Conservation (phyloP, 2,888 invertebrate species). For the Carabus problematicus region DNA sequence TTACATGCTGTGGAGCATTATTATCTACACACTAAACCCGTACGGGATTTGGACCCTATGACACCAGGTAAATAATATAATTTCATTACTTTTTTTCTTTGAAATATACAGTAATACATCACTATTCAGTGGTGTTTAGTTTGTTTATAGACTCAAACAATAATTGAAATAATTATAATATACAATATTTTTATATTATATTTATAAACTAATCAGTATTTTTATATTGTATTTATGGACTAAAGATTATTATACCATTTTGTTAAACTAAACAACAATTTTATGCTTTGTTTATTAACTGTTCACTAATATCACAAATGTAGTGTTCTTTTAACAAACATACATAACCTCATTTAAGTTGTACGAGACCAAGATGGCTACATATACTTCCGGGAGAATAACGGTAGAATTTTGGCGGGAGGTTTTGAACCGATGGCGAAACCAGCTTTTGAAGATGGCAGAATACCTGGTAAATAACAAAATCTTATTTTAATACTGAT, state of each 20-base stretch:
- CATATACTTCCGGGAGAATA: slow-evolving; percentile 84
- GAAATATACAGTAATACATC: neutral
- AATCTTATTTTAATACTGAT: neutral
- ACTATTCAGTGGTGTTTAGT: too few species aligned
- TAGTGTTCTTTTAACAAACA: too few species aligned
- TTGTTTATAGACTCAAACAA: too few species aligned
- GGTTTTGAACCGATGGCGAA: slow-evolving; percentile 93
- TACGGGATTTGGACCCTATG: slow-evolving; percentile 76
- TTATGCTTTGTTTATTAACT: too few species aligned
- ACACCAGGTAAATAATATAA: slow-evolving; percentile 74
- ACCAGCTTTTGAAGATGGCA: slow-evolving; percentile 84
- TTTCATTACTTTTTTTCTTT: neutral
- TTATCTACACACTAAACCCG: slow-evolving; percentile 87
- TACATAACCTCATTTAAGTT: slow-evolving; percentile 60
- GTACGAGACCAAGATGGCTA: slow-evolving; percentile 87
- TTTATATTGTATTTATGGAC: too few species aligned
- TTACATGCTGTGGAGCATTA: slow-evolving; percentile 93
- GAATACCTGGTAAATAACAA: slow-evolving; percentile 63
- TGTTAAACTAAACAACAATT: too few species aligned
- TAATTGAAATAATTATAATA: slow-evolving; percentile 21
- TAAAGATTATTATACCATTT: too few species aligned
- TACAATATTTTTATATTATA: slow-evolving; percentile 38
- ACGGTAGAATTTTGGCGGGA: slow-evolving; percentile 85
- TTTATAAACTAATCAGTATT: slow-evolving; percentile 18
- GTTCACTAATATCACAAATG: neutral